Conservation (phyloP, 2,113 vertebrate species). For the Herpailurus yagouaroundi region DNA sequence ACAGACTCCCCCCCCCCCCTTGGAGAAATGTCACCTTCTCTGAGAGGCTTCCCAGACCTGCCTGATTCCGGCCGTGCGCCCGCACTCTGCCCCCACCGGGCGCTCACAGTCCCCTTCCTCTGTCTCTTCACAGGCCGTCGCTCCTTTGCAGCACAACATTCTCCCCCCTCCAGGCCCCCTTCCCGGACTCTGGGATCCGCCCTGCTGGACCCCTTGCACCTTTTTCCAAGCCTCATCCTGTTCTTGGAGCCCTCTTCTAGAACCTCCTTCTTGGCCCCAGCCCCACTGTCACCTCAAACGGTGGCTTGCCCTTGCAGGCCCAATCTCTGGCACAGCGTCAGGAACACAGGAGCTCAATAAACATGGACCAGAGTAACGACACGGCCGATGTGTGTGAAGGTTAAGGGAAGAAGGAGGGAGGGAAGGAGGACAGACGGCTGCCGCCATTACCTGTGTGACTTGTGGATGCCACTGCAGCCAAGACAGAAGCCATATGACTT, state of each 20-base stretch:
- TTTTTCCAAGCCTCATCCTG: background rate
- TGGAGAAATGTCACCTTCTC: background rate
- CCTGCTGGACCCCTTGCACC: background rate
- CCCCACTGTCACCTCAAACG: background rate
- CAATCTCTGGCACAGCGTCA: background rate
- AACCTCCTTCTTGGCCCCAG: background rate
- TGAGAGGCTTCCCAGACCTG: background rate
- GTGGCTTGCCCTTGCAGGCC: background rate
- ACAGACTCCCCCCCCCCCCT: background rate
- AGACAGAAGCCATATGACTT: background rate
- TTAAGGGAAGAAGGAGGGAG: too few species aligned
- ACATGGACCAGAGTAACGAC: fast-evolving
- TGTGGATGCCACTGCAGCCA: background rate
- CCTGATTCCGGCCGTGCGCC: too few species aligned
- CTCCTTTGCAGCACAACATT: background rate
- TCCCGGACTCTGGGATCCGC: background rate
- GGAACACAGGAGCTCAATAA: background rate
- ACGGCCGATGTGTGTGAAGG: background rate
- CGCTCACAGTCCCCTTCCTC: too few species aligned
- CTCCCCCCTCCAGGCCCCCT: background rate
- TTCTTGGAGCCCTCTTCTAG: background rate
- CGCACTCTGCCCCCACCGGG: fast-evolving
- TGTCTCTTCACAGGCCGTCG: too few species aligned
- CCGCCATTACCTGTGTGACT: fast-evolving
- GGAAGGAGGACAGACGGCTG: fast-evolving